These are phyloP conservation scores for Oryzias woworae DNA, from an alignment of 2,113 vertebrate species.

Conservation along the genomic window DNA sequence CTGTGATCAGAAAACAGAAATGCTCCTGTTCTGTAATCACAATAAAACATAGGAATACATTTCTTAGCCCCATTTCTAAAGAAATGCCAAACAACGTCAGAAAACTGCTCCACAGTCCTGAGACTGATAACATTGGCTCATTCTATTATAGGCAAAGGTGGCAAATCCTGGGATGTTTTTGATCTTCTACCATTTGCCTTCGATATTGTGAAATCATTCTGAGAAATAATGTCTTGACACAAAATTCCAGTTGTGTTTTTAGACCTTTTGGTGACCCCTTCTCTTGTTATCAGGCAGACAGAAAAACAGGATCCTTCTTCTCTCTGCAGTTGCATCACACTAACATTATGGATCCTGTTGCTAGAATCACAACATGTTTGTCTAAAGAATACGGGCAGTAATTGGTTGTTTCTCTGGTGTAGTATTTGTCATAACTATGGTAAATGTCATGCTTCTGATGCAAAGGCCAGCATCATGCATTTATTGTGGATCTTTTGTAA, in stretches of 20 bases:
- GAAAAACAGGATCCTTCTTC: constrained; percentile 63
- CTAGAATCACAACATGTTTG: constrained; percentile 69
- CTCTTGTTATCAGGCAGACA: constrained; percentile 51
- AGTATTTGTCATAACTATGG: constrained; percentile 67
- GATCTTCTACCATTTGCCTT: not conserved
- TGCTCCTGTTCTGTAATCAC: too few species aligned
- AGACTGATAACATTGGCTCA: too few species aligned
- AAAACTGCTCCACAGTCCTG: too few species aligned
- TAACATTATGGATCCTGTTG: constrained; percentile 36
- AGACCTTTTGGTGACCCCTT: constrained; percentile 40
- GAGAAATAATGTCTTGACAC: constrained; percentile 32
- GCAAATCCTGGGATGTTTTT: too few species aligned
- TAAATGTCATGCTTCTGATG: constrained; percentile 17
- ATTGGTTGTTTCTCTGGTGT: constrained; percentile 63
- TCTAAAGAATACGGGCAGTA: constrained; percentile 42
- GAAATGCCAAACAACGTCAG: too few species aligned
- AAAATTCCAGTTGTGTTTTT: constrained; percentile 33
- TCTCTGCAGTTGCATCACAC: constrained; percentile 58
- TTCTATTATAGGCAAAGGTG: too few species aligned
- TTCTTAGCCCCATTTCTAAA: too few species aligned
- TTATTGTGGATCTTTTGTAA: not conserved
- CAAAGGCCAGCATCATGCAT: not conserved
- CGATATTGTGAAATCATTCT: constrained; percentile 26
- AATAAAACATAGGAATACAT: too few species aligned
- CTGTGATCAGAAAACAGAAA: too few species aligned